phyloP scores from a whole-genome alignment of 2,113 vertebrate genomes.

The Petroica traversi region DNA sequence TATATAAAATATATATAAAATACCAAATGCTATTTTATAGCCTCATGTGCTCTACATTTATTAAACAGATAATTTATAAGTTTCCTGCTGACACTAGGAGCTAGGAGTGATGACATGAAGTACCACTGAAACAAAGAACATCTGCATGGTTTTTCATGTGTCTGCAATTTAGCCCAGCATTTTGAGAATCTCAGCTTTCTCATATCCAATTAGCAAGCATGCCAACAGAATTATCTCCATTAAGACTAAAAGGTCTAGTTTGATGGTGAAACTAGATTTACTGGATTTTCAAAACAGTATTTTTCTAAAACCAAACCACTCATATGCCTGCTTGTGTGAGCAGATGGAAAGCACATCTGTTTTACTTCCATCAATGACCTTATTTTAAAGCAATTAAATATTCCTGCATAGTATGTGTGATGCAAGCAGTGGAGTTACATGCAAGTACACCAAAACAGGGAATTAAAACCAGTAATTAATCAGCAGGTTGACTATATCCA shows the following conservation, averaged over 20 bases:
- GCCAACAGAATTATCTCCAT: background rate
- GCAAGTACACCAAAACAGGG: background rate
- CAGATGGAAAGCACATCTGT: slow-evolving; percentile 1
- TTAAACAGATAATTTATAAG: background rate
- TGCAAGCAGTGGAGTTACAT: background rate
- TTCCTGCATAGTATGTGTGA: background rate
- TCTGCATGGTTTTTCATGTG: background rate
- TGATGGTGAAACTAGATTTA: background rate
- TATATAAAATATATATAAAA: no score
- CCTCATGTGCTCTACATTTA: background rate
- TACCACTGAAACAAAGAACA: background rate
- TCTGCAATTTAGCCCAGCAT: background rate
- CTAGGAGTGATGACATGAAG: background rate
- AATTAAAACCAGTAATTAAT: background rate
- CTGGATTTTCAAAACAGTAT: background rate
- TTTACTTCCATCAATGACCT: background rate
- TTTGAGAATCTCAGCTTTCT: background rate
- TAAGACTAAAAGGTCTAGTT: background rate
- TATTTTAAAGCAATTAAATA: slow-evolving; percentile 22
- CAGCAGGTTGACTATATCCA: background rate
- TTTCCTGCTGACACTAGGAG: background rate
- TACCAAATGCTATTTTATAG: background rate
- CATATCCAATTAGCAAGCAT: background rate
- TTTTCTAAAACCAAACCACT: slow-evolving; percentile 1
- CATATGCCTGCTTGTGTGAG: background rate